phyloP scores from a whole-genome alignment of 2,888 invertebrate genomes.

The Hypselothyrea guttata region DNA sequence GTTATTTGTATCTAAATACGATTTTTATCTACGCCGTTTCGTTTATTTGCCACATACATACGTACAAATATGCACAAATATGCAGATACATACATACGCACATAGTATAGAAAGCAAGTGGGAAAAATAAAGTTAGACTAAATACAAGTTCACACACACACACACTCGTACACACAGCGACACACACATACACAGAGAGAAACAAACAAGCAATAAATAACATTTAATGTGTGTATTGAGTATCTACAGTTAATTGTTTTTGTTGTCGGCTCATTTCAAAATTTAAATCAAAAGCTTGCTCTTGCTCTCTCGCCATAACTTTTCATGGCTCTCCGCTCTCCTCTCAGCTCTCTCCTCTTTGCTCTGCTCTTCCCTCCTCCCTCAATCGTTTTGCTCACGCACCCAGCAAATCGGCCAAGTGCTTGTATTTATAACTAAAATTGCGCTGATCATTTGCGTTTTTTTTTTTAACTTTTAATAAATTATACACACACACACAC shows the following conservation, averaged over 20 bases:
- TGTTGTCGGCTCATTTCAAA: conserved; percentile 48
- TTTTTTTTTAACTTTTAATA: conserved; percentile 66
- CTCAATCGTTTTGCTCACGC: too few relatives aligned
- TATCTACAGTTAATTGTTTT: conserved; percentile 62
- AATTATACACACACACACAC: conserved; percentile 47
- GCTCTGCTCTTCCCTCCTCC: too few relatives aligned
- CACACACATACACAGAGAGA: background rate
- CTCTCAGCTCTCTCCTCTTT: conserved; percentile 3
- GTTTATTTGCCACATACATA: conserved; percentile 16
- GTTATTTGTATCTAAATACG: conserved; percentile 43
- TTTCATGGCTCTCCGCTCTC: conserved; percentile 3
- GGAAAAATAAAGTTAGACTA: conserved; percentile 34
- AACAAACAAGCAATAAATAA: conserved; percentile 66
- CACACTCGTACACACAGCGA: background rate
- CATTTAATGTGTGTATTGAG: conserved; percentile 55
- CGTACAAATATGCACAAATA: too few relatives aligned
- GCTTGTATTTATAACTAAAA: conserved; percentile 71
- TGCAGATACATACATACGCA: conserved; percentile 13
- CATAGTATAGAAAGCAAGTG: conserved; percentile 45
- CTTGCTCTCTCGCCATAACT: conserved; percentile 11
- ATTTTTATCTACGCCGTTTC: conserved; percentile 57
- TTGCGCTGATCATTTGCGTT: conserved; percentile 57
- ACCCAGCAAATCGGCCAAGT: conserved; percentile 41
- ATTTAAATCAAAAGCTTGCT: conserved; percentile 36
- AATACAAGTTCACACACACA: background rate